phyloP scores from a whole-genome alignment of 1,140 invertebrate species.

The Brachionus calyciflorus region DNA sequence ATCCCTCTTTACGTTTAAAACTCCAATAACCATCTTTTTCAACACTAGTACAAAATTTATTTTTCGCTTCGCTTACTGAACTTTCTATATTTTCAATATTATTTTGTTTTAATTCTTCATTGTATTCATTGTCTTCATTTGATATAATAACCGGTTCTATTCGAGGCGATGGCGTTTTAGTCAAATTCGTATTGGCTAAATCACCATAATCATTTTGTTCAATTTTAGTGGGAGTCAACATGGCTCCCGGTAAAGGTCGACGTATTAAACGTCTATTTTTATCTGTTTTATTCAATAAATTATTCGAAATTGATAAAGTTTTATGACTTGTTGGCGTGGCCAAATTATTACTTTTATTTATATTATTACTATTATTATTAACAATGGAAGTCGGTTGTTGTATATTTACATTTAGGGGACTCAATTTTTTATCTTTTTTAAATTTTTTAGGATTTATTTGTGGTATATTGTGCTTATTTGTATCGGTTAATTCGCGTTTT shows the following conservation, averaged over 20 bases:
- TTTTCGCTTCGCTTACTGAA: background rate
- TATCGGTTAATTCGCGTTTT: constrained; percentile 1
- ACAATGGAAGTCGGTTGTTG: background rate
- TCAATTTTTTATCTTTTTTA: constrained; percentile 28
- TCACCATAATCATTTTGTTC: background rate
- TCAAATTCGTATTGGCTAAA: no score
- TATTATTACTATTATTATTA: no score
- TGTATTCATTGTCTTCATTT: constrained; percentile 26
- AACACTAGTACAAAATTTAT: background rate
- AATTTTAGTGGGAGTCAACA: background rate
- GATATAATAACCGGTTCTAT: background rate
- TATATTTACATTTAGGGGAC: constrained; percentile 7
- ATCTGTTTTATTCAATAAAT: background rate
- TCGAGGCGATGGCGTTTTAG: constrained; percentile 9
- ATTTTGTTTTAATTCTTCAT: constrained; percentile 13
- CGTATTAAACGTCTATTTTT: constrained; percentile 6
- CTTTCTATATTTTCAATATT: constrained; percentile 31
- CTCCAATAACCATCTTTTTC: constrained; percentile 44
- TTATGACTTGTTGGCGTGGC: background rate
- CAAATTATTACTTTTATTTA: no score
- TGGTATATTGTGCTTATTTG: background rate
- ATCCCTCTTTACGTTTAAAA: constrained; percentile 45
- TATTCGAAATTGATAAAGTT: background rate
- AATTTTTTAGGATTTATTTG: background rate
- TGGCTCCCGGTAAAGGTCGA: background rate